These are phyloP conservation scores for Spheniscus mendiculus DNA, from an alignment of 2,113 vertebrate species.

Conservation along the genomic window DNA sequence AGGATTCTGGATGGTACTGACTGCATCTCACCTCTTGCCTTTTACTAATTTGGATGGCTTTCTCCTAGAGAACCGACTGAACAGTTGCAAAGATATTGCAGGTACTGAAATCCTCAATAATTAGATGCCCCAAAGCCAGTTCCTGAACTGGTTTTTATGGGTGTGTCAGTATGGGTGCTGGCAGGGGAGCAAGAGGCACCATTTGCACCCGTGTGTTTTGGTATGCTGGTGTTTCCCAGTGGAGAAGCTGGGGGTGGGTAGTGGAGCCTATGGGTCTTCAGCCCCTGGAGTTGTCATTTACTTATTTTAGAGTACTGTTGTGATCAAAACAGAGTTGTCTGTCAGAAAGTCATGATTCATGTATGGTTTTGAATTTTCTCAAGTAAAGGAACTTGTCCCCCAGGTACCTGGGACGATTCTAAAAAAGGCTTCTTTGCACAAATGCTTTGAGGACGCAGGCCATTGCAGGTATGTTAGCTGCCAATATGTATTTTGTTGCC, in stretches of 20 bases:
- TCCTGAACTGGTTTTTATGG: not conserved
- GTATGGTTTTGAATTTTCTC: not conserved
- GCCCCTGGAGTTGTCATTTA: not conserved
- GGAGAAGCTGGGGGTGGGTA: not conserved
- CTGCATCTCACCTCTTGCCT: not conserved
- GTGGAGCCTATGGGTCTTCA: not conserved
- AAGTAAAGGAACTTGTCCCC: not conserved
- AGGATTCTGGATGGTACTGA: not conserved
- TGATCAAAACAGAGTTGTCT: not conserved
- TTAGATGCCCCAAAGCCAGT: not conserved
- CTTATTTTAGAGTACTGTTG: not conserved
- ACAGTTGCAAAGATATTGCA: not conserved
- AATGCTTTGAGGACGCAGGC: not conserved
- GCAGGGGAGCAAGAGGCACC: not conserved
- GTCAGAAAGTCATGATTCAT: not conserved
- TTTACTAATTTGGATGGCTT: not conserved
- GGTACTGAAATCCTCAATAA: not conserved
- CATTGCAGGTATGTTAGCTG: not conserved
- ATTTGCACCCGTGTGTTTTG: not conserved
- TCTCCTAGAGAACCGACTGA: not conserved
- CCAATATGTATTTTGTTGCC: conserved; percentile 61
- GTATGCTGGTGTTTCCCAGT: rapidly evolving
- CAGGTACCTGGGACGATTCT: not conserved
- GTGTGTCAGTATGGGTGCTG: not conserved
- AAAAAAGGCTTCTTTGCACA: not conserved